These are phyloP conservation scores for Cephus rjabovi DNA, from an alignment of 2,888 invertebrate genomes.

Conservation along the genomic window DNA sequence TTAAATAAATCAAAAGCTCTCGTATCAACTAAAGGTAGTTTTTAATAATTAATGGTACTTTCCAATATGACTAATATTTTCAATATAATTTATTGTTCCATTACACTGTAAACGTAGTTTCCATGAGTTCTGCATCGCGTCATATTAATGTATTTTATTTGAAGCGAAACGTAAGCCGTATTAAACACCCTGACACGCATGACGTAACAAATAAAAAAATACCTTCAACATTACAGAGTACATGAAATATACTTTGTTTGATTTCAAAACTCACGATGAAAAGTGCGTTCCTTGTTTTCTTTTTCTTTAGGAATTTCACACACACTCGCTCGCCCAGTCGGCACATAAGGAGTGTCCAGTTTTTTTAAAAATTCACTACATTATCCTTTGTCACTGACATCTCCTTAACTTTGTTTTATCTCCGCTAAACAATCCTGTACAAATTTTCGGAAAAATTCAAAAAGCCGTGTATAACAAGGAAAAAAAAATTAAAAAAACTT, in stretches of 20 bases:
- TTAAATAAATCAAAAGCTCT: too few species aligned
- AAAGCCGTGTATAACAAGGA: too few species aligned
- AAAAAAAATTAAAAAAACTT: too few species aligned
- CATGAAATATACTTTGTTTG: too few species aligned
- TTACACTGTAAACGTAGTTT: slow-evolving; percentile 40
- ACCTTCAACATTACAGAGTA: too few species aligned
- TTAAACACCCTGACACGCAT: background rate
- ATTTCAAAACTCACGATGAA: too few species aligned
- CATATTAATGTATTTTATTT: background rate
- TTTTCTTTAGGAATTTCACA: slow-evolving; percentile 9
- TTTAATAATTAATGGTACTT: too few species aligned
- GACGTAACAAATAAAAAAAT: background rate
- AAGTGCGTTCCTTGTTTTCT: background rate
- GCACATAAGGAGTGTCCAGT: slow-evolving; percentile 5
- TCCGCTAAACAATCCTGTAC: too few species aligned
- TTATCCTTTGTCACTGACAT: background rate
- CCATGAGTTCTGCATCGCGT: slow-evolving; percentile 25
- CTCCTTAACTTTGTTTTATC: background rate
- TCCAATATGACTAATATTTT: background rate
- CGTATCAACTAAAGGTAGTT: too few species aligned
- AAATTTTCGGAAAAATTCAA: too few species aligned
- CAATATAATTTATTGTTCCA: slow-evolving; percentile 48
- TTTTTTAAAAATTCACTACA: background rate
- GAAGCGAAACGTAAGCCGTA: slow-evolving; percentile 22
- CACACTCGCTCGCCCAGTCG: slow-evolving; percentile 10